Base-by-base conservation (phyloP, 1,140 invertebrate species). In the Protaetia brevitarsis region DNA sequence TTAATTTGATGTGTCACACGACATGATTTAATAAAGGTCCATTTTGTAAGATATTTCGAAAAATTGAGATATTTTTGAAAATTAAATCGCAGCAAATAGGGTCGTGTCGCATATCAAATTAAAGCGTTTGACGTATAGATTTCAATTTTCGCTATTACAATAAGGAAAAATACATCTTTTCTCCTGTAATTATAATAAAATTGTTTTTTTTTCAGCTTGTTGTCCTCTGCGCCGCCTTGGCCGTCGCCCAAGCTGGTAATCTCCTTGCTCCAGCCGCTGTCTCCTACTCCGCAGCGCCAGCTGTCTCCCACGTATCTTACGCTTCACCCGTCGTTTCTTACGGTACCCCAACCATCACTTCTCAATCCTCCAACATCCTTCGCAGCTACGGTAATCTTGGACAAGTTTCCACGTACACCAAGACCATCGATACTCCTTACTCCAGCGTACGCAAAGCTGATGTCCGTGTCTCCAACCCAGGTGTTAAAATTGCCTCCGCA, bases 361-460 rank as follows among this genome's bases (percentile, higher is more conserved):
- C 84, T 0, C 85, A 86, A 63, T 83, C 84, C 3, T 81, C 83
- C 51, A 88, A 89, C 74, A 87, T 86, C 37, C 74, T 84, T 21
- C 78, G 87, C 23, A 85, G 83, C 66, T 81, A 80, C 0, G 87
- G 85, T 63, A 88, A 88, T 74, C 75, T 88, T 21, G 85, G 84
- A 16, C 79, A 86, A 75, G 80, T 88, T 19, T 86, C 87, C 1
- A 85, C 84, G 28, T 85, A 87, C 70, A 82, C 82, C 0, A 88
- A 87, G 70, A 83, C 85, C 45, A 82, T 89, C 59, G 84, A 87
- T 68, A 88, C 87, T 1, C 86, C 88, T 2, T 89, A 85, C 80
- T 88, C 87, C 21, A 88, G 84, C 72, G 85, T 85, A 28, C 84
- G 85, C 72, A 86, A 86, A 71, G 76, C 83, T 26, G 86, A 88